Base-by-base conservation (phyloP, 1,140 invertebrate genomes). In the Euborellia annulipes region DNA sequence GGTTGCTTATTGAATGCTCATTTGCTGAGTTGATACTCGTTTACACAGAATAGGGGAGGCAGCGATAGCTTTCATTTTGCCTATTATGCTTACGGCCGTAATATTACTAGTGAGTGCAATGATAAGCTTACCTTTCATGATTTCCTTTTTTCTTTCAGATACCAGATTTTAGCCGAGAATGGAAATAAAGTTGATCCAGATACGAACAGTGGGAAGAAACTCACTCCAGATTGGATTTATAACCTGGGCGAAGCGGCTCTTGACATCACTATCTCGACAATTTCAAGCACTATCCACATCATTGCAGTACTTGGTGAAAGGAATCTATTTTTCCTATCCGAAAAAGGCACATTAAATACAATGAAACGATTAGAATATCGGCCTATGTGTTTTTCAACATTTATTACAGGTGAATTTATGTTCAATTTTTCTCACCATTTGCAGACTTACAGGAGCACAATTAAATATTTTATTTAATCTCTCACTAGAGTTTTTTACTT, bases 361-460 rank as follows among this genome's bases (percentile, higher is more conserved):
- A 78, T 79, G 62, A 88, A 88, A 55, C 77, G 79, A 58, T 74
- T 91, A 42, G 84, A 89, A 52, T 91, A 75, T 64, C 74, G 71
- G 51, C 78, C 85, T 1, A 65, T 78, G 42, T 85, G 80, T 59
- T 79, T 83, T 61, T 64, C 68, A 50, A 68, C 76, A 11, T 89
- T 85, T 64, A 64, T 76, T 41, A 73, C 78, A 55, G 75, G 82
- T 74, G n/a, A n/a, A n/a, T n/a, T n/a, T n/a, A n/a, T n/a, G n/a
- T n/a, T n/a, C n/a, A n/a, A n/a, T n/a, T n/a, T n/a, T n/a, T n/a
- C n/a, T n/a, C n/a, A n/a, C n/a, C n/a, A n/a, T n/a, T n/a, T n/a
- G n/a, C n/a, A n/a, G n/a, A n/a, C n/a, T n/a, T n/a, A n/a, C n/a
- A n/a, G n/a, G n/a, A n/a, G n/a, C n/a, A n/a, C n/a, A n/a, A n/a